phyloP scores from a whole-genome alignment of 2,888 invertebrate genomes.

The Brachyptera putata region DNA sequence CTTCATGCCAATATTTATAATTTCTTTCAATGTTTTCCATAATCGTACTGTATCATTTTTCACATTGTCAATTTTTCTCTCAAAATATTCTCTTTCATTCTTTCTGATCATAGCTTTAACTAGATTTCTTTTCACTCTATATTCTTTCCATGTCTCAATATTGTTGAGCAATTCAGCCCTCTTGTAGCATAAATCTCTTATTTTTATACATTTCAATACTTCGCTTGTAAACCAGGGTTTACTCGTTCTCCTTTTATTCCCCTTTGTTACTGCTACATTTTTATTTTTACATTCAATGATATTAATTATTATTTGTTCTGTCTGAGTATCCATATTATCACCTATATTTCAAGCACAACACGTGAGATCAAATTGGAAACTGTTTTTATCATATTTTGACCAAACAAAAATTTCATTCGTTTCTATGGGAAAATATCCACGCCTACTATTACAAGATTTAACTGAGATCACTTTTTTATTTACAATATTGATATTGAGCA shows the following conservation, averaged over 20 bases:
- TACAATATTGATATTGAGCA: neutral
- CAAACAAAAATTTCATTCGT: neutral
- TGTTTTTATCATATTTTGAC: neutral
- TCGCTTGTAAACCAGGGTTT: neutral
- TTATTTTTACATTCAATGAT: neutral
- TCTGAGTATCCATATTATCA: neutral
- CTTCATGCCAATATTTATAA: neutral
- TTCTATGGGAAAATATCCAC: neutral
- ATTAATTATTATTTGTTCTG: neutral
- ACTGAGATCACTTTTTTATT: too few species aligned
- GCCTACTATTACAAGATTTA: neutral
- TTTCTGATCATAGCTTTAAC: neutral
- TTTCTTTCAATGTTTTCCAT: neutral
- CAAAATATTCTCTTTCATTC: neutral
- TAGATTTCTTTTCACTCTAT: neutral
- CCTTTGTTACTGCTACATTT: neutral
- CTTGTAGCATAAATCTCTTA: neutral
- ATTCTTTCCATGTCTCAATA: neutral
- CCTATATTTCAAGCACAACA: neutral
- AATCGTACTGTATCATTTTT: neutral
- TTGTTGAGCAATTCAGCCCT: neutral
- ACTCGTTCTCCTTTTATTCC: neutral
- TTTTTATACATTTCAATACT: neutral
- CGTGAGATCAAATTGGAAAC: neutral
- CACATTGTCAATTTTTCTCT: neutral